These are phyloP conservation scores for Pseudochromis fuscus DNA, from an alignment of 2,797 vertebrate species.

Conservation along the genomic window DNA sequence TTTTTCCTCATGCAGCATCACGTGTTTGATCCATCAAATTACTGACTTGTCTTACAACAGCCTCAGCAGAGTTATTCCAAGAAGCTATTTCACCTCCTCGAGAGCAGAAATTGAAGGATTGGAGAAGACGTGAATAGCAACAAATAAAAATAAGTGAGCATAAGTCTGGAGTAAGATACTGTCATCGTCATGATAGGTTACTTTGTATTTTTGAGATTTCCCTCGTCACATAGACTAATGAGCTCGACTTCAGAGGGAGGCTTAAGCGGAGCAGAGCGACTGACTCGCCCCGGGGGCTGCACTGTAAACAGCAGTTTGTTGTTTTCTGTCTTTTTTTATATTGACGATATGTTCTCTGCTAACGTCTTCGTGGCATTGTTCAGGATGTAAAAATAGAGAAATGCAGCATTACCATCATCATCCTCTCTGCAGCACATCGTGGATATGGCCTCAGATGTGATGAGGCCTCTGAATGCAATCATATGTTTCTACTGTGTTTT, in stretches of 20 bases:
- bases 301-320: slow-evolving; percentile 17
- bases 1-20: not conserved
- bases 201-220: slow-evolving; percentile 11
- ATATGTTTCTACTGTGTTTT: slow-evolving; percentile 13
- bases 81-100: not conserved
- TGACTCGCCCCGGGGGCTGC: slow-evolving; percentile 35
- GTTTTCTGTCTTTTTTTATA: slow-evolving; percentile 22
- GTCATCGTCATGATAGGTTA: slow-evolving; percentile 17
- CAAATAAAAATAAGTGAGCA: slow-evolving; percentile 7
- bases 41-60: not conserved
- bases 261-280: slow-evolving; percentile 23
- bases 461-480: not conserved
- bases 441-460: slow-evolving; percentile 10
- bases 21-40: not conserved
- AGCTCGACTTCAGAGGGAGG: slow-evolving; percentile 45
- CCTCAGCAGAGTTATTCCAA: not conserved
- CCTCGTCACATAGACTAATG: slow-evolving; percentile 52
- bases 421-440: not conserved
- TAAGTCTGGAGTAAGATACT: not conserved
- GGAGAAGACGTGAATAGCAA: slow-evolving; percentile 14
- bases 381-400: slow-evolving; percentile 39
- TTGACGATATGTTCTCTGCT: slow-evolving; percentile 41
- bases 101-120: slow-evolving; percentile 1
- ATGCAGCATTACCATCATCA: not conserved
- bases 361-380: slow-evolving; percentile 26